These are phyloP conservation scores for Scomberomorus guttatus DNA, from an alignment of 2,797 vertebrate species.

Conservation along the genomic window DNA sequence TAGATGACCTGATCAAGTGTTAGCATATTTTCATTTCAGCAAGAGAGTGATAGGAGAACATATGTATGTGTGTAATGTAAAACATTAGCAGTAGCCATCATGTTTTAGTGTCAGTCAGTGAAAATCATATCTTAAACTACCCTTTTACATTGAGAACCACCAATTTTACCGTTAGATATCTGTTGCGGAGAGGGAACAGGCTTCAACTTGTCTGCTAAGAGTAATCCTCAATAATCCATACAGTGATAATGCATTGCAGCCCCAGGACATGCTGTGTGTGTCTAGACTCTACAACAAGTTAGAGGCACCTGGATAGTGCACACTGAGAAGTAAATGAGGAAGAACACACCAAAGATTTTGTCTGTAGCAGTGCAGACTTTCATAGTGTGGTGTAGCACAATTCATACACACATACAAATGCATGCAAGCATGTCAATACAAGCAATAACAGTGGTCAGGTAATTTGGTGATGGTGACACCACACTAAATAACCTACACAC, in stretches of 20 bases:
- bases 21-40: background rate
- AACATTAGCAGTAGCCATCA: background rate
- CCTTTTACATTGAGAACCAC: too few relatives aligned
- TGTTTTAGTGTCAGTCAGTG: background rate
- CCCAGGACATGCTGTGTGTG: background rate
- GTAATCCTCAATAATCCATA: too few relatives aligned
- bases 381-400: background rate
- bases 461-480: too few relatives aligned
- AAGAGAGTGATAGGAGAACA: background rate
- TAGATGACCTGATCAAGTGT: background rate
- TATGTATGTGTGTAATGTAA: background rate
- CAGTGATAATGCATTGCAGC: too few relatives aligned
- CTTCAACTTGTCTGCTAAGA: background rate
- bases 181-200: background rate
- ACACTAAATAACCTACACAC: too few relatives aligned
- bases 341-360: background rate
- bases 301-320: background rate
- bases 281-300: background rate
- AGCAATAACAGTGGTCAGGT: background rate
- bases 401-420: background rate
- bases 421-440: background rate
- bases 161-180: too few relatives aligned
- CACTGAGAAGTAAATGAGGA: background rate
- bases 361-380: background rate
- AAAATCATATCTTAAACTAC: background rate